Conservation (phyloP, 2,797 vertebrate genomes). For the Gastrophryne carolinensis region DNA sequence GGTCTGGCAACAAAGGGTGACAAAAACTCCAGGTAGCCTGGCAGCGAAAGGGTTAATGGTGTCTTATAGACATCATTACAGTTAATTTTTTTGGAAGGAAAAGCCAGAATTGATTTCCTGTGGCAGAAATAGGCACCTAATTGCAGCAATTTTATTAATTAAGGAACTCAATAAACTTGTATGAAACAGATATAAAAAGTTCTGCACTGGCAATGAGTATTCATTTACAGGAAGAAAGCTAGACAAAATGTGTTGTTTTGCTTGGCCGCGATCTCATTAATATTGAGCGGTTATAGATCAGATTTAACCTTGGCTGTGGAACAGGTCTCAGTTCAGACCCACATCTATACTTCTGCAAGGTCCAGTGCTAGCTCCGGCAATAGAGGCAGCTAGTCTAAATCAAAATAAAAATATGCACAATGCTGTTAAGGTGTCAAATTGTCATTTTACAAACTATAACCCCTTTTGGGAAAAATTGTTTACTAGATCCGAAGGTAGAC, state of each 20-base stretch:
- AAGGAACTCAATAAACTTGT: not conserved
- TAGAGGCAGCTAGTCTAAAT: no score
- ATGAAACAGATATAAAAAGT: conserved; percentile 29
- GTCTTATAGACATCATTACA: conserved; percentile 25
- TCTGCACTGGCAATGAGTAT: not conserved
- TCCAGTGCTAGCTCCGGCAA: no score
- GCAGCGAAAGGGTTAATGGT: no score
- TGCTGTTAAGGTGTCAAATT: no score
- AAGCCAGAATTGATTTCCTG: conserved; percentile 25
- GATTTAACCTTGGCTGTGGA: not conserved
- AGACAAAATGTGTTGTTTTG: not conserved
- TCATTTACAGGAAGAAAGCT: not conserved
- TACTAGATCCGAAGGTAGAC: no score
- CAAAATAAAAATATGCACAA: no score
- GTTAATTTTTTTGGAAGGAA: conserved; percentile 38
- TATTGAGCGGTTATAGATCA: not conserved
- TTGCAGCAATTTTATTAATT: conserved; percentile 43
- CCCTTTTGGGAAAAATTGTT: no score
- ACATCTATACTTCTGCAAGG: no score
- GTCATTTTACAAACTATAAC: no score
- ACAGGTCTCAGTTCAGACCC: no score
- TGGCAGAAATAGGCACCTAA: conserved; percentile 29
- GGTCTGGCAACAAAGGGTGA: no score
- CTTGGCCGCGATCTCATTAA: not conserved
- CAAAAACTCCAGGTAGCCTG: no score